Evolutionary conservation across 2,888 invertebrate genomes (phyloP), one percentile per base, ranked within the genome.

Genomic region (Entomobrya proxima): DNA sequence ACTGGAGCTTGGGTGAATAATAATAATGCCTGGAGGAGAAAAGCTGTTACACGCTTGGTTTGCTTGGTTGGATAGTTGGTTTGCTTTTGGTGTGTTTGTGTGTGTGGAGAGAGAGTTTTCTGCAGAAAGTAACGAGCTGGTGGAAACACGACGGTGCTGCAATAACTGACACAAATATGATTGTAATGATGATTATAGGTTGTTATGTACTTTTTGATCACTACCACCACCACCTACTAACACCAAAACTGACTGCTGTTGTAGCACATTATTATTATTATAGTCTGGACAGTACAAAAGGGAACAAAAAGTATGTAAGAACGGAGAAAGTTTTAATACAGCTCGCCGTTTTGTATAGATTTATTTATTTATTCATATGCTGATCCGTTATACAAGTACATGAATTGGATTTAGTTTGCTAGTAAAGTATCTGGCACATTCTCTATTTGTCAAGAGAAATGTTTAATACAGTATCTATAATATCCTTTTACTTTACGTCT

Each of bases 181-280:
- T 58, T 67, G 77, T 77, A 69, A 77, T 77, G 67, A 47, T 72
- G 84, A 84, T 84, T 84, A 77, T 74, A 83, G 69, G 84, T 84
- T 77, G 77, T 72, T 55, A 35, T 55, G 27, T 69, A 61, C 47
- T 84, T 77, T 27, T 47, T 78, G 74, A 75, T 75, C 75, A 75
- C 64, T 11, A 50, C n/a, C 64, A 82, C 52, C 13, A 3, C 40
- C 9, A 27, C 40, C 64, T 55, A 24, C 58, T 30, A 15, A 35
- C 32, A 69, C n/a, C 40, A 44, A 61, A 37, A 18, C 21, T 40
- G 35, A 50, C 24, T 55, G 18, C 4, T 27, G n/a, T 44, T 67
- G 5, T 1, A 32, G n/a, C 18, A 21, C 21, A 15, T 76, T 7
- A 18, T 32, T 3, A 40, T 21, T 44, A 27, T 69, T 18, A 4